Percentiles rank a stretch among this genome's conserved stretches.
These are phyloP conservation scores for Ptychodera flava DNA, from an alignment of 35 echinoderm and acorn worm genomes.

Conservation along the genomic window DNA sequence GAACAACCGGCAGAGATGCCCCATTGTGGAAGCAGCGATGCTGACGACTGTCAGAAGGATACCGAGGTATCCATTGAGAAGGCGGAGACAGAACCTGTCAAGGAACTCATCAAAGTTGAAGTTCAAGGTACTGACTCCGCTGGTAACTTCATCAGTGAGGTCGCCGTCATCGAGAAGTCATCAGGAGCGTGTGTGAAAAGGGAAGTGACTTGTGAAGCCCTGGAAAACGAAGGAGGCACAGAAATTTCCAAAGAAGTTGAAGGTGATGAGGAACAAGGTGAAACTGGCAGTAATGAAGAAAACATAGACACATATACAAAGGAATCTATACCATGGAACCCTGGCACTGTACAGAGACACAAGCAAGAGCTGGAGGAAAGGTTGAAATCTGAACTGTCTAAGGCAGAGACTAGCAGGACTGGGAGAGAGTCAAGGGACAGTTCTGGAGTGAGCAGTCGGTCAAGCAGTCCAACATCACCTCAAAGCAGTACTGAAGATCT, in stretches of 20 bases:
- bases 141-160: background rate
- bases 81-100: background rate
- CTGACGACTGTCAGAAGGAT: slow-evolving; percentile 37
- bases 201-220: slow-evolving; percentile 11
- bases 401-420: background rate
- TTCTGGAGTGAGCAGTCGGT: background rate
- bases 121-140: background rate
- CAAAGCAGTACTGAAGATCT: slow-evolving; percentile 5
- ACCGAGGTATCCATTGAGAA: slow-evolving; percentile 6
- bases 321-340: slow-evolving; percentile 39
- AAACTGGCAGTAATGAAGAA: background rate
- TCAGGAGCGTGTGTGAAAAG: slow-evolving; percentile 6
- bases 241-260: background rate
- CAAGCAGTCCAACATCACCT: background rate
- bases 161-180: background rate
- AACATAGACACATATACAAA: background rate
- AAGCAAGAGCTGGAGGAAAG: slow-evolving; percentile 62
- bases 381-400: slow-evolving; percentile 13
- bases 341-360: slow-evolving; percentile 62
- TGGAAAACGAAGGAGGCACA: background rate
- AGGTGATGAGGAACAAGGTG: slow-evolving; percentile 14
- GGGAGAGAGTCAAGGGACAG: background rate
- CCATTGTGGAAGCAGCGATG: background rate
- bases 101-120: background rate
- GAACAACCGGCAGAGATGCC: background rate